phyloP scores from a whole-genome alignment of 1,140 invertebrate species.

The Camponotus vicinus region DNA sequence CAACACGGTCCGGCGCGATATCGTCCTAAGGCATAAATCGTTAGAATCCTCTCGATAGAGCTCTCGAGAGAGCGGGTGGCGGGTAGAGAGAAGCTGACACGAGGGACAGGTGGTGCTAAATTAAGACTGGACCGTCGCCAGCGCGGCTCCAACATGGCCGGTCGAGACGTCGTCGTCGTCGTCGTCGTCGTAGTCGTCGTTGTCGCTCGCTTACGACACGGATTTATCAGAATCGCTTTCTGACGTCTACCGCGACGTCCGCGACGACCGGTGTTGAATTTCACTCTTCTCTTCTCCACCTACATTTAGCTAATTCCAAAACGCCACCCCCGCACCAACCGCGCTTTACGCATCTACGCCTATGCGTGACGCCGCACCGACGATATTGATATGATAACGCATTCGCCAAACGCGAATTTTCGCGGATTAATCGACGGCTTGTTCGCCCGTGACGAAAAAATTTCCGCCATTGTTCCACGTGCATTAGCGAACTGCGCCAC shows the following conservation, averaged over 20 bases:
- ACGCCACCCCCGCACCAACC: slow-evolving; percentile 18
- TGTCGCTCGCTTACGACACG: slow-evolving; percentile 73
- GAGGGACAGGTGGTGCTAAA: slow-evolving; percentile 86
- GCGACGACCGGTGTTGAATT: slow-evolving; percentile 67
- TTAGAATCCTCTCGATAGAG: slow-evolving; percentile 73
- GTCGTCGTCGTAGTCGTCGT: slow-evolving; percentile 59
- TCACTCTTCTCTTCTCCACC: slow-evolving; percentile 73
- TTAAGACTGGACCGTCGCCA: slow-evolving; percentile 86
- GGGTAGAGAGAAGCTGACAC: slow-evolving; percentile 79
- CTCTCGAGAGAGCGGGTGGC: slow-evolving; percentile 69
- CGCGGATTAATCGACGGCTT: neutral
- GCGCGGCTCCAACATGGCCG: slow-evolving; percentile 80
- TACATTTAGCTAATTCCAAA: slow-evolving; percentile 68
- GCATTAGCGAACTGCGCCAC: neutral
- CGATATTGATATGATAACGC: slow-evolving; percentile 21
- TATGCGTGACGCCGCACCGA: slow-evolving; percentile 37
- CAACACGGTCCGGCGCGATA: slow-evolving; percentile 16
- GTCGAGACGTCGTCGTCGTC: slow-evolving; percentile 67
- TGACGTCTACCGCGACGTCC: slow-evolving; percentile 46
- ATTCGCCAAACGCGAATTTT: slow-evolving; percentile 31
- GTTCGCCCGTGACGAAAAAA: slow-evolving; percentile 5
- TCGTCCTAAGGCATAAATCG: slow-evolving; percentile 72
- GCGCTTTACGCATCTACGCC: slow-evolving; percentile 30
- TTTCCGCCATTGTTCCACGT: neutral
- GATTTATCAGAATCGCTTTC: slow-evolving; percentile 63